Base-by-base conservation (phyloP, 2,888 invertebrate species). In the Sesia bembeciformis region DNA sequence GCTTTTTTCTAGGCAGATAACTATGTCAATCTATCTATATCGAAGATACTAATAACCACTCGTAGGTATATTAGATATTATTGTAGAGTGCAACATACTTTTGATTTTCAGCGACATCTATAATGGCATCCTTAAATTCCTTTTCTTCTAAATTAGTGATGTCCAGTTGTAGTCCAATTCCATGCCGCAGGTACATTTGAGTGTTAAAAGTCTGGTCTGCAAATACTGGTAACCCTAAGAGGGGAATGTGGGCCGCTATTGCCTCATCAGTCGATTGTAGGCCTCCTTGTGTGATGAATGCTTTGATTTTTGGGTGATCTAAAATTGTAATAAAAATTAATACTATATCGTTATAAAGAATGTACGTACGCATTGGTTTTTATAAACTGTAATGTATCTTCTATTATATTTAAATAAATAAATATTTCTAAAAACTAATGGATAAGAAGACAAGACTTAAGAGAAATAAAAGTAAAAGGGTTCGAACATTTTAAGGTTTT, bases 241-340 rank as follows among this genome's bases (percentile, higher is more conserved):
- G 55, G 2, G 87, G 85, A 0, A 83, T 79, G 39, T 73, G 75
- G 4, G 78, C 76, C 8, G 68, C 68, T 7, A 84, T 73, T 0
- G 82, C 74, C 62, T 84, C 85, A 42, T 82, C 79, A 1, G 76
- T 67, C 0, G 82, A 81, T 57, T 82, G 81, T 3, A 80, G 58
- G 8, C 82, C 84, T 39, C 79, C 81, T 74, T 84, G 82, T 2
- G 78, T 80, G 38, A 84, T 70, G 52, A 86, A 86, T 3, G 79
- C 42, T 59, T 84, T 84, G 3, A 84, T 50, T 56, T 84, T 85
- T 3, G 77, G 76, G 64, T 86, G 85, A 6, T 54, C 74, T 74
- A 56, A 8, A 41, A 62, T 23, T 2, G 23, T 23, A 23, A 23
- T 23, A 23, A 23, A 23, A 23, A 23, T 23, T 23, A 23, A 23